phyloP scores from a whole-genome alignment of 2,888 invertebrate genomes.

The Schizotus pectinicornis region DNA sequence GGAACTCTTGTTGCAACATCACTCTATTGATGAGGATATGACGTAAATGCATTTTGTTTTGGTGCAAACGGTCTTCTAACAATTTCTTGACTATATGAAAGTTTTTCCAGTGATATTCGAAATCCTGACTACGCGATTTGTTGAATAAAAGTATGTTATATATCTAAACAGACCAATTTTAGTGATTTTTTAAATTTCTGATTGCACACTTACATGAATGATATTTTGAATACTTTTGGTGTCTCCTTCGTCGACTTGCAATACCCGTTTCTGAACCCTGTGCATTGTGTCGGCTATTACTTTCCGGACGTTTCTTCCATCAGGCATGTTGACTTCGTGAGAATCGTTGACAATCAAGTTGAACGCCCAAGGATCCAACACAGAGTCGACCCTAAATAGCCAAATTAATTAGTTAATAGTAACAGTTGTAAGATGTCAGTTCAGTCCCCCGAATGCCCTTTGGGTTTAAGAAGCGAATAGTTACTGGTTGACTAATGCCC shows the following conservation, averaged over 20 bases:
- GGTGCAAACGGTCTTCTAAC: conserved; percentile 68
- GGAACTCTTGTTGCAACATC: conserved; percentile 69
- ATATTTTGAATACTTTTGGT: conserved; percentile 70
- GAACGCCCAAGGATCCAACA: conserved; percentile 63
- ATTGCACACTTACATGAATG: conserved; percentile 49
- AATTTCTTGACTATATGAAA: conserved; percentile 68
- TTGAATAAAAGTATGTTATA: conserved; percentile 70
- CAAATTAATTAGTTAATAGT: conserved; percentile 32
- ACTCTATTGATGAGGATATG: conserved; percentile 71
- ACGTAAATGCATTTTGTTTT: conserved; percentile 66
- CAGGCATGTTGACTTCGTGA: conserved; percentile 59
- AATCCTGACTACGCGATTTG: conserved; percentile 62
- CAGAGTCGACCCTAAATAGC: conserved; percentile 62
- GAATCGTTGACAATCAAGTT: conserved; percentile 61
- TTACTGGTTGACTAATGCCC: neutral
- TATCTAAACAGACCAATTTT: conserved; percentile 61
- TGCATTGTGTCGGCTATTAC: conserved; percentile 67
- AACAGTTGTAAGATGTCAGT: neutral
- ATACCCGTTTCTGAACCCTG: conserved; percentile 68
- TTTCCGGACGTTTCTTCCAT: conserved; percentile 74
- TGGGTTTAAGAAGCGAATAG: neutral
- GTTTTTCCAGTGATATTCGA: conserved; percentile 71
- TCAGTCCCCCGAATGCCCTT: neutral
- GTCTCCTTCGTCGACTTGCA: conserved; percentile 76
- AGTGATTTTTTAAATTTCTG: conserved; percentile 5